Base-by-base conservation (phyloP, 64 coral and sea anemone species). In the Orbicella faveolata region DNA sequence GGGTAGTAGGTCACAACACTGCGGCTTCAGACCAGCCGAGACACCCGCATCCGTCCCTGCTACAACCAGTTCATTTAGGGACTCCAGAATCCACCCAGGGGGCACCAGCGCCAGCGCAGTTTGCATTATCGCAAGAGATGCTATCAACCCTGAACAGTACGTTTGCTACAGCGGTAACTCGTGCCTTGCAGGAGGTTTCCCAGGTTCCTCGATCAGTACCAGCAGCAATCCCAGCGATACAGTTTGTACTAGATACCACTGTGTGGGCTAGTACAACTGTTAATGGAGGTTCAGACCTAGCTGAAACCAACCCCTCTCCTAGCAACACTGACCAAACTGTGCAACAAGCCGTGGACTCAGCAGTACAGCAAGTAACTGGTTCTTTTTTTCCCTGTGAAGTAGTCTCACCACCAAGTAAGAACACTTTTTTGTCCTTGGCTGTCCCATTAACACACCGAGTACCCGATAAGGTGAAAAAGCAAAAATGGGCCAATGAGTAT, bases 361-460 rank as follows among this genome's bases (percentile, higher is more conserved):
- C 75, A 77, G 75, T 77, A 16, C 75, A 77, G 39, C 75, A 77
- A 17, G 75, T 77, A 19, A 77, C 41, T 48, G 39, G 75, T 41
- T 77, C 39, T 7, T 77, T 77, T 23, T 48, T 48, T 48, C 75
- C 36, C 54, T 57, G 54, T 57, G 18, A 17, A 41, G 75, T 6
- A 48, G 36, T 51, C 13, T 36, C 36, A 77, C 75, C 20, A 77
- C 41, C 19, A 52, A 54, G 76, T 52, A 54, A 55, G 44, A 79
- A 55, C 76, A 52, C 41, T 52, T 79, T 79, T 79, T 41, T 55
- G 14, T 79, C 76, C 18, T 18, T 19, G 6, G 76, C 52, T 21
- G 76, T 55, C 21, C 2, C 9, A 20, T 54, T 79, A 36, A 52
- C 76, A 55, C 76, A 79, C 44, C 18, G 20, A 54, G 77, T 79